Conservation (phyloP, 2,888 invertebrate species). For the Caenorhabditis afra region DNA sequence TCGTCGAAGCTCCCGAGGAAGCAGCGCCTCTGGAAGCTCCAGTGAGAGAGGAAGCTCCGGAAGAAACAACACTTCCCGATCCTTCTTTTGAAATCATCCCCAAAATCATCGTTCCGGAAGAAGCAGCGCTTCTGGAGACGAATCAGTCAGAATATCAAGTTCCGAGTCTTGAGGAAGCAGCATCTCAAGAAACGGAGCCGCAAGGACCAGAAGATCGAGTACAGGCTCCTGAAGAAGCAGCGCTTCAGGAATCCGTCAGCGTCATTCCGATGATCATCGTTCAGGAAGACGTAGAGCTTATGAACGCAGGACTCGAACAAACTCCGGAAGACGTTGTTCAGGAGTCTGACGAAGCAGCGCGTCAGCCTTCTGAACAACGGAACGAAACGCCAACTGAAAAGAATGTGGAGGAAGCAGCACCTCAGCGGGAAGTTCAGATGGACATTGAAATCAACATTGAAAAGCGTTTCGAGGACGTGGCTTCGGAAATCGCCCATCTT, state of each 20-base stretch:
- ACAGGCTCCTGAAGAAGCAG: conserved; percentile 17
- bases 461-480: conserved; percentile 7
- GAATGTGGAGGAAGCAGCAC: conserved; percentile 26
- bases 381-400: neutral
- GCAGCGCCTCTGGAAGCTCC: conserved; percentile 26
- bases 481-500: conserved; percentile 29
- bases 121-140: conserved; percentile 28
- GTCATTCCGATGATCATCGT: no score
- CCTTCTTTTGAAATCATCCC: neutral
- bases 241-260: conserved; percentile 2
- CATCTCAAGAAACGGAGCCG: neutral
- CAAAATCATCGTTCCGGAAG: conserved; percentile 14
- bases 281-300: conserved; percentile 20
- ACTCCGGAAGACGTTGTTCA: conserved; percentile 3
- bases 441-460: neutral
- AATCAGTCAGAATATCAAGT: conserved; percentile 7
- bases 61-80: conserved; percentile 4
- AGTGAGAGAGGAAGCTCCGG: neutral
- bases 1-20: conserved; percentile 14
- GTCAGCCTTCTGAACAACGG: neutral
- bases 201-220: neutral
- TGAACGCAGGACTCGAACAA: no score
- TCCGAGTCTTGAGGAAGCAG: conserved; percentile 19
- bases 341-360: conserved; percentile 7
- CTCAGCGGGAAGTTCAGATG: neutral